These are phyloP conservation scores for Orthonychiurus folsomi DNA, from an alignment of 2,888 invertebrate species.

Conservation along the genomic window DNA sequence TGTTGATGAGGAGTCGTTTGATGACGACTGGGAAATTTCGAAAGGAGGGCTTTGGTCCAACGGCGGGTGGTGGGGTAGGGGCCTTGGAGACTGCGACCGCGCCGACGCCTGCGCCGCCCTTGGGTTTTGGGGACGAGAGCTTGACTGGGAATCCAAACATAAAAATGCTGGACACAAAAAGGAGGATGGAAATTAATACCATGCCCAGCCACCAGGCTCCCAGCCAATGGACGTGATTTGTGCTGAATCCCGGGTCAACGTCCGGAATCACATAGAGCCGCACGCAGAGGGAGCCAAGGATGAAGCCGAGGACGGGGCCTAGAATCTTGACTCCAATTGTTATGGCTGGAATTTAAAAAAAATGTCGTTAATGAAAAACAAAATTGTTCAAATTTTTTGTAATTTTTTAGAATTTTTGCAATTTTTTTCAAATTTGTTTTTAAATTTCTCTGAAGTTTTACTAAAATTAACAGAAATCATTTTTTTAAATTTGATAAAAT, in stretches of 20 bases:
- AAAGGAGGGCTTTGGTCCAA: not conserved
- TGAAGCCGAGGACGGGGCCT: conserved; percentile 82
- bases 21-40: conserved; percentile 66
- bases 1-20: conserved; percentile 72
- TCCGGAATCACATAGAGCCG: conserved; percentile 77
- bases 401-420: not conserved
- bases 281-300: conserved; percentile 80
- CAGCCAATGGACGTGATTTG: conserved; percentile 31
- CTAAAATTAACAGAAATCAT: no score
- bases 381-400: not conserved
- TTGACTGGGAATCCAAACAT: conserved; percentile 77
- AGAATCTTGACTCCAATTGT: conserved; percentile 84
- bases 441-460: not conserved
- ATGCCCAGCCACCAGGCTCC: conserved; percentile 94
- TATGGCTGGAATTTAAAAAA: conserved; percentile 59
- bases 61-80: not conserved
- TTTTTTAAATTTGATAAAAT: no score
- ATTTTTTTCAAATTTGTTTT: not conserved
- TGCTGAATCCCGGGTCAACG: conserved; percentile 50
- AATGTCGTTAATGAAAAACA: not conserved
- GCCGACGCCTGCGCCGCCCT: not conserved
- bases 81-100: not conserved
- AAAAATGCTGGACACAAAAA: conserved; percentile 71
- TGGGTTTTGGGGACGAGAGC: not conserved
- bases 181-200: conserved; percentile 71